Conservation (phyloP, 2,888 invertebrate species). For the Clitarchus hookeri region DNA sequence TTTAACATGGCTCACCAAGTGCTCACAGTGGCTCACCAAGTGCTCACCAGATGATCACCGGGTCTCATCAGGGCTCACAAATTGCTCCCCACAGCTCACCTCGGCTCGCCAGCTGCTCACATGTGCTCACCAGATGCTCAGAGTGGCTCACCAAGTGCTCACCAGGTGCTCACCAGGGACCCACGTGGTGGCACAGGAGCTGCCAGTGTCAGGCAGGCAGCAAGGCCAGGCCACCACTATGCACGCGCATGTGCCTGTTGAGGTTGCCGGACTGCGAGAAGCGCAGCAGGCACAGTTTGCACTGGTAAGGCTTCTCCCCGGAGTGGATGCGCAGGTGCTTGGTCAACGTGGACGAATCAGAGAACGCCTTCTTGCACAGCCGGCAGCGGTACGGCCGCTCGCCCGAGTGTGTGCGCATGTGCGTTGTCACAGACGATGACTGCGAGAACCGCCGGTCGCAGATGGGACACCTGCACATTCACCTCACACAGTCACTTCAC, state of each 20-base stretch:
- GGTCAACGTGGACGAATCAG: conserved; percentile 96
- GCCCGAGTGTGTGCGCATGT: conserved; percentile 99
- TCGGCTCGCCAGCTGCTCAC: neutral
- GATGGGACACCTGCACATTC: conserved; percentile 72
- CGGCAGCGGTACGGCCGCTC: conserved; percentile 93
- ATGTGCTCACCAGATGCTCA: neutral
- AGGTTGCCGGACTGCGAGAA: conserved; percentile 99
- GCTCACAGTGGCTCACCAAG: no score
- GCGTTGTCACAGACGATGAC: conserved; percentile 89
- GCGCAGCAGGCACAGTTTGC: conserved; percentile 91
- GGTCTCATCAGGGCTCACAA: no score
- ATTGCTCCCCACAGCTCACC: neutral
- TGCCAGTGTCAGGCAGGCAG: conserved; percentile 41
- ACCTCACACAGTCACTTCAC: neutral
- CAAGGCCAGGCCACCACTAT: conserved; percentile 61
- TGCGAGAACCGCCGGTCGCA: conserved; percentile 97
- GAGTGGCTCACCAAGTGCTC: neutral
- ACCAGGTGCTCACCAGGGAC: conserved; percentile 32
- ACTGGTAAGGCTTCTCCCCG: conserved; percentile 97
- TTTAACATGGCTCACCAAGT: no score
- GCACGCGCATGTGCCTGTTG: conserved; percentile 98
- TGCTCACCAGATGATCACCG: no score
- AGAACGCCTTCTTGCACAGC: conserved; percentile 97
- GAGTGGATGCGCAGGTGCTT: conserved; percentile 92
- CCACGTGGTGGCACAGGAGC: conserved; percentile 34